Percentiles rank a stretch among this genome's conserved stretches.
Evolutionary conservation across 2,113 vertebrate genomes (phyloP).

Genomic region (Ursus arctos): DNA sequence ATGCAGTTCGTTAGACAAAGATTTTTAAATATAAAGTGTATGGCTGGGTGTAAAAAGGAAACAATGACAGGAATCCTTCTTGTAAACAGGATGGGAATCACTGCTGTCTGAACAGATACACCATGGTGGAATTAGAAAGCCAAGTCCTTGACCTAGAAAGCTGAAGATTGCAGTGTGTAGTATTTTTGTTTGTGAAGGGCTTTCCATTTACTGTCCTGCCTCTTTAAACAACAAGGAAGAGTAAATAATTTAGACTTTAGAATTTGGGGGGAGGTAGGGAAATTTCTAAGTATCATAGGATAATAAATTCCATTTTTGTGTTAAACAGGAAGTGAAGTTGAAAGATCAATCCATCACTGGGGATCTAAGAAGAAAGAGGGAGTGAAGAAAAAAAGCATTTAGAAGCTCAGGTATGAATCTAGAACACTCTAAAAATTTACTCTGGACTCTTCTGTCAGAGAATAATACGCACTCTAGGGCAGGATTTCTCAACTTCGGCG

Average conservation of each 20-base stretch:
- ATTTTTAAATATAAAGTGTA: background rate
- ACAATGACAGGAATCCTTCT: background rate
- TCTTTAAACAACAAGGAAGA: background rate
- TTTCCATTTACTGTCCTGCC: background rate
- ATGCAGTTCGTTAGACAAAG: background rate
- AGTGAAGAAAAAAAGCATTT: background rate
- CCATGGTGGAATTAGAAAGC: background rate
- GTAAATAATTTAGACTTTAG: background rate
- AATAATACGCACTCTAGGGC: background rate
- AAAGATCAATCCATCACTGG: constrained; percentile 51
- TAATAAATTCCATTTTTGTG: background rate
- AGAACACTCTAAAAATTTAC: background rate
- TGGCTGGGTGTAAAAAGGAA: background rate
- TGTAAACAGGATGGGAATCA: background rate
- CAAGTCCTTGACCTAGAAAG: background rate
- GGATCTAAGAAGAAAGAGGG: background rate
- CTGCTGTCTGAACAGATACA: background rate
- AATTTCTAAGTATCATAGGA: background rate
- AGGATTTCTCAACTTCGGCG: background rate
- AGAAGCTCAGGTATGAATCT: background rate
- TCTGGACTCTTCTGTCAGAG: background rate
- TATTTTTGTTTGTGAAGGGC: background rate
- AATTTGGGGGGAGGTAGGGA: background rate
- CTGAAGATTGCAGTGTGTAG: background rate
- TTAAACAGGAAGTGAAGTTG: background rate